Base-by-base conservation (phyloP, 2,113 vertebrate genomes). In the Anguilla rostrata region DNA sequence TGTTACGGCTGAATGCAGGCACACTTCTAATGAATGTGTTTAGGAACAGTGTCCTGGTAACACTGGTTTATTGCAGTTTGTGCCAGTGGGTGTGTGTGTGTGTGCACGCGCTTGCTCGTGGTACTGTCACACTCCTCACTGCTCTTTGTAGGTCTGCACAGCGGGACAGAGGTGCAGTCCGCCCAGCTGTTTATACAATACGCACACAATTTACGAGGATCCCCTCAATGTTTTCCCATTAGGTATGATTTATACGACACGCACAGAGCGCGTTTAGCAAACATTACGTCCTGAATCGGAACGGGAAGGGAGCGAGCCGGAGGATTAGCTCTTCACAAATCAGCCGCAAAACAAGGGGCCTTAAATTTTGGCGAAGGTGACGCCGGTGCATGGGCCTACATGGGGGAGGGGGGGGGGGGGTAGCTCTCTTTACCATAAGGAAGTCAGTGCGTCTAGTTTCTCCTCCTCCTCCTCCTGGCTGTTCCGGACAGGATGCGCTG, bases 401-500 rank as follows among this genome's bases (percentile, higher is more conserved):
- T 94, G 90, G 8, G 97, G 34, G n/a, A n/a, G n/a, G n/a, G n/a
- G n/a, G n/a, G n/a, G n/a, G 53, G 20, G 39, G 12, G 16, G 87
- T 34, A 1, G 63, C 16, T 71, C 16, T 60, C 29, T 34, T 92
- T 91, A 96, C 95, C 95, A 95, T 87, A 94, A 95, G 5, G 95
- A 93, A 83, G 97, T 88, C 96, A 96, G 81, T 96, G 97, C 39
- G 97, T 96, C 89, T 96, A 99, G 95, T 99, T 98, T 57, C 98
- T 95, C 83, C 99, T 96, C 92, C 97, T 97, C 92, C 98, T 95
- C 83, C 99, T 96, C 92, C 97, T 97, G 93, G 1, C 92, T 95
- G 92, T 96, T 98, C 92, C 97, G 97, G 90, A 99, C 96, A 56
- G 98, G 98, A 94, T 99, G 99, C 1, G 94, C 93, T 94, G 99